phyloP scores from a whole-genome alignment of 2,888 invertebrate species.

The Frankliniella fusca region DNA sequence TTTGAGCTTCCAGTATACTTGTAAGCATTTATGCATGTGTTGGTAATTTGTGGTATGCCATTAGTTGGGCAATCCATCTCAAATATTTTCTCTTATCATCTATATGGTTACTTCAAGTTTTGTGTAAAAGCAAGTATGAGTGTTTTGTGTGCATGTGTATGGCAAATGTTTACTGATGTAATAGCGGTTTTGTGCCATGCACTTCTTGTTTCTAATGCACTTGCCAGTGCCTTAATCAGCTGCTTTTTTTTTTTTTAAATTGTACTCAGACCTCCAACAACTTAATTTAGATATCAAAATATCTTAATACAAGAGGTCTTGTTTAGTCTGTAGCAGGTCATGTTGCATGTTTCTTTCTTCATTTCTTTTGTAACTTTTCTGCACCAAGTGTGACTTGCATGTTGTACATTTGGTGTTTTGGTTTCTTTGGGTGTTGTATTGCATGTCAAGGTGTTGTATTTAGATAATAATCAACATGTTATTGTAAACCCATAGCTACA shows the following conservation, averaged over 20 bases:
- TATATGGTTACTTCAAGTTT: background rate
- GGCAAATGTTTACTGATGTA: background rate
- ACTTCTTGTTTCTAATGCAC: background rate
- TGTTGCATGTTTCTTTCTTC: background rate
- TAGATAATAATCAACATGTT: background rate
- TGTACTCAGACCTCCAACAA: background rate
- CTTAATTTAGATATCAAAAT: background rate
- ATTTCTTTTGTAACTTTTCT: background rate
- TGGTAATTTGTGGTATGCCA: too few species aligned
- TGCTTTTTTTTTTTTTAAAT: background rate
- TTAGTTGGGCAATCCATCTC: too few species aligned
- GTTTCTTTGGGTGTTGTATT: constrained; percentile 8
- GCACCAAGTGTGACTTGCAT: constrained; percentile 3
- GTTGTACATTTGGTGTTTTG: constrained; percentile 20
- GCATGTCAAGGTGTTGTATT: background rate
- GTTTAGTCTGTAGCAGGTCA: background rate
- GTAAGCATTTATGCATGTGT: constrained; percentile 12
- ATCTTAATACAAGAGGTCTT: background rate
- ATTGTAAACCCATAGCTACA: constrained; percentile 10
- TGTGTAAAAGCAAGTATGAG: background rate
- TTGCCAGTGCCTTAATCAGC: constrained; percentile 3
- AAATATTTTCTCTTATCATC: too few species aligned
- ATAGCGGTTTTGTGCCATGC: constrained; percentile 1
- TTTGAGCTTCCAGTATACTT: constrained; percentile 14
- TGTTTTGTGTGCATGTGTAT: constrained; percentile 4